phyloP scores from a whole-genome alignment of 2,113 vertebrate species.

The Alosa alosa region DNA sequence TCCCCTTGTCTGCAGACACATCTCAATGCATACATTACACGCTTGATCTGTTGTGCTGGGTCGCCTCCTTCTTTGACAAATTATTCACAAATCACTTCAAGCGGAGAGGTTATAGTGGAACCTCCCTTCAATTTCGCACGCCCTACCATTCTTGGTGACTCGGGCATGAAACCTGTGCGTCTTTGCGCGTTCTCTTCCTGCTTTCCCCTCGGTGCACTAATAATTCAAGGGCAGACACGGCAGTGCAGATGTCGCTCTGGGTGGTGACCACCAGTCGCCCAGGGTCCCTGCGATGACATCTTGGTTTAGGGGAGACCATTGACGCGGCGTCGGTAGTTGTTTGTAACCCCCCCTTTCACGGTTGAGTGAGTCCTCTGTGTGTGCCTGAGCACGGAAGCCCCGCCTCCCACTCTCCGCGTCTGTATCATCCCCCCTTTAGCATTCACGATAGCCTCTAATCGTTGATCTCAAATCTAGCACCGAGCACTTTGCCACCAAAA shows the following conservation, averaged over 20 bases:
- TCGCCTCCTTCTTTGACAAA: conserved; percentile 28
- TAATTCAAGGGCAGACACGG: not conserved
- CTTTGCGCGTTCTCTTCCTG: not conserved
- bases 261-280: conserved; percentile 26
- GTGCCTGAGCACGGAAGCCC: conserved; percentile 32
- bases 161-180: conserved; percentile 3
- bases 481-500: conserved; percentile 36
- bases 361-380: conserved; percentile 32
- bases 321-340: conserved; percentile 13
- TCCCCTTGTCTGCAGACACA: conserved; percentile 26
- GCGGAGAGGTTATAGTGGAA: not conserved
- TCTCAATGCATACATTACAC: conserved; percentile 31
- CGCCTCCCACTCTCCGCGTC: conserved; percentile 45
- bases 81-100: conserved; percentile 25
- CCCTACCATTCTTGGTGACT: not conserved
- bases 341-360: conserved; percentile 26
- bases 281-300: not conserved
- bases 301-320: not conserved
- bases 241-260: conserved; percentile 2
- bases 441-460: conserved; percentile 57
- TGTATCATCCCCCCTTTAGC: conserved; percentile 52
- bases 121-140: not conserved
- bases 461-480: conserved; percentile 49
- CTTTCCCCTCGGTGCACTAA: not conserved
- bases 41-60: conserved; percentile 30